These are phyloP conservation scores for Gymnobelideus leadbeateri DNA, from an alignment of 2,113 vertebrate species.

Conservation along the genomic window DNA sequence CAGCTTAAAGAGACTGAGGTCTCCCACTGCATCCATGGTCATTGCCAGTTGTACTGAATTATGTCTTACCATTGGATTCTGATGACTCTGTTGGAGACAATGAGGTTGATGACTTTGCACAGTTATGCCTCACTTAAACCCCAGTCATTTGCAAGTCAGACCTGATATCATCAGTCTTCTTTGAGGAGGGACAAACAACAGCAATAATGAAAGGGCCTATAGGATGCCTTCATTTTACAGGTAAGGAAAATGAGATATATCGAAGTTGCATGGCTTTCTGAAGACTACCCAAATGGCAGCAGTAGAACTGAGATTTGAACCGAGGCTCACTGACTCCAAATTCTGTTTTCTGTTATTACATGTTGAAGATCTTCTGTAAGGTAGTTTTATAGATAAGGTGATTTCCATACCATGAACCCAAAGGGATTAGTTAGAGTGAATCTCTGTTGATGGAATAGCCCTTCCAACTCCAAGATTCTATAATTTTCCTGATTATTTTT, in stretches of 20 bases:
- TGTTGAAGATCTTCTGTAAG: neutral
- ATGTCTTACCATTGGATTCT: neutral
- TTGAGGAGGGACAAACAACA: neutral
- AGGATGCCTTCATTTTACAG: neutral
- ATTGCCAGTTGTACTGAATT: neutral
- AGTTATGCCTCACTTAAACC: neutral
- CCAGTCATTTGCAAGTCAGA: neutral
- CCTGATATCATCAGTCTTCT: neutral
- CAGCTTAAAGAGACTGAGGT: neutral
- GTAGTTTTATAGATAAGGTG: neutral
- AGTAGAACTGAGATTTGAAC: neutral
- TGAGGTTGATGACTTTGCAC: neutral
- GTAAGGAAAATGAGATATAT: neutral
- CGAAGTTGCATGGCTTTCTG: neutral
- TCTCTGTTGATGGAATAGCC: neutral
- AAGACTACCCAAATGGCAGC: neutral
- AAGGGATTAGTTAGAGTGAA: neutral
- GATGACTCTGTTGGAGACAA: neutral
- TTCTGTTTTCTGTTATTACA: neutral
- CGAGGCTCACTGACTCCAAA: neutral
- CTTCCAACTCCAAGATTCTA: neutral
- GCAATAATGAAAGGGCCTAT: neutral
- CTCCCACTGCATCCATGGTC: neutral
- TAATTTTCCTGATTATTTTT: neutral
- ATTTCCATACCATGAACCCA: neutral